These are phyloP conservation scores for Psilopogon haemacephalus DNA, from an alignment of 2,113 vertebrate genomes.

Conservation along the genomic window DNA sequence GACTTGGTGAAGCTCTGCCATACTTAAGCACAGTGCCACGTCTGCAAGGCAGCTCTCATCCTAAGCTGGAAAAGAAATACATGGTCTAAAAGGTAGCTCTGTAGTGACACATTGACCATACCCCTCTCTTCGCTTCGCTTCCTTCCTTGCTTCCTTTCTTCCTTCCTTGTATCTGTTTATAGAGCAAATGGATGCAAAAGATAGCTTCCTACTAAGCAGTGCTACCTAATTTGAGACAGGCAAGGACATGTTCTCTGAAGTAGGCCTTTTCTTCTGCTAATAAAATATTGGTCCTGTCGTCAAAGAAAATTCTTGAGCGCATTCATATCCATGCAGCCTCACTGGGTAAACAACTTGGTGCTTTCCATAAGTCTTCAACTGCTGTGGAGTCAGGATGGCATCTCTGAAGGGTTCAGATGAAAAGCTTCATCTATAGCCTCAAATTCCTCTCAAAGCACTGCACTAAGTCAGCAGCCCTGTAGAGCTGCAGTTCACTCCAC, in stretches of 20 bases:
- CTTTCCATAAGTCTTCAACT: background rate
- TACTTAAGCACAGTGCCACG: background rate
- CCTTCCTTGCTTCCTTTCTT: background rate
- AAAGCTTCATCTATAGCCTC: background rate
- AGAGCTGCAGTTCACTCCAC: background rate
- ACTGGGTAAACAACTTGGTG: background rate
- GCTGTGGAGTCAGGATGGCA: background rate
- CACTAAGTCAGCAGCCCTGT: background rate
- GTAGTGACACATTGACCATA: background rate
- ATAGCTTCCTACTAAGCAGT: background rate
- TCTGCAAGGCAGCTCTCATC: background rate
- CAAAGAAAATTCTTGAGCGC: background rate
- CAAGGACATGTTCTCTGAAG: background rate
- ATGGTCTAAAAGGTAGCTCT: background rate
- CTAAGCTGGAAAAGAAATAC: background rate
- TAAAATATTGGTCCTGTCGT: background rate
- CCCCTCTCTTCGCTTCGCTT: background rate
- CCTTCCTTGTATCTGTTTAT: slow-evolving; percentile 36
- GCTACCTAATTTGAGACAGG: background rate
- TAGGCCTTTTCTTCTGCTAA: background rate
- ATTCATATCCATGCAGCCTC: background rate
- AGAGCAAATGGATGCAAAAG: slow-evolving; percentile 23
- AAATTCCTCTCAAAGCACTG: background rate
- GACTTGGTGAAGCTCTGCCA: background rate
- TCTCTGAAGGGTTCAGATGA: background rate